Conservation (phyloP, 2,113 vertebrate genomes). For the Anoura caudifer region DNA sequence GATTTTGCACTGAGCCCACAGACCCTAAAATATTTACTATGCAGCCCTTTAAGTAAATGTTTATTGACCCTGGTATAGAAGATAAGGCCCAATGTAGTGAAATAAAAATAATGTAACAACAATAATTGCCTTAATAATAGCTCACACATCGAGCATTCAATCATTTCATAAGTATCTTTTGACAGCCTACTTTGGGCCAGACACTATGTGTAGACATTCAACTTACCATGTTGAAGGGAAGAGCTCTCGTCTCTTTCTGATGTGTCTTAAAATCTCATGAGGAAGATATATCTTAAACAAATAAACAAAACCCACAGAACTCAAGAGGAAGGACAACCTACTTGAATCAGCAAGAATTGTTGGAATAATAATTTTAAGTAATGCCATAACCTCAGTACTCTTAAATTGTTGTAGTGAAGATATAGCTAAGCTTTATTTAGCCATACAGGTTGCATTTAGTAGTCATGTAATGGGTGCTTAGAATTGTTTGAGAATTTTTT, state of each 20-base stretch:
- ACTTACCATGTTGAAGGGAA: not conserved
- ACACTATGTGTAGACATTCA: not conserved
- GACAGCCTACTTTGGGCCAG: not conserved
- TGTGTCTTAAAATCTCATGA: not conserved
- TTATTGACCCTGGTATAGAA: not conserved
- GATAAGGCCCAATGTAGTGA: not conserved
- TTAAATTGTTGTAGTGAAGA: not conserved
- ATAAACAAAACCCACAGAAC: not conserved
- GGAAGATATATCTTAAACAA: too few relatives aligned
- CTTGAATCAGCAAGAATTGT: not conserved
- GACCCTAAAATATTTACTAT: not conserved
- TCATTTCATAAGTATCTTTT: not conserved
- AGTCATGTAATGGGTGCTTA: not conserved
- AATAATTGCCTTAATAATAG: not conserved
- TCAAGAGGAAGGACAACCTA: not conserved
- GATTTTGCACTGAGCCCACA: not conserved
- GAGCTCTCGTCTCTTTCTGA: not conserved
- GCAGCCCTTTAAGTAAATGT: not conserved
- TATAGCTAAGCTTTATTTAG: not conserved
- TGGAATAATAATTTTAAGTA: too few relatives aligned
- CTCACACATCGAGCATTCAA: not conserved
- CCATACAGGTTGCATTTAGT: not conserved
- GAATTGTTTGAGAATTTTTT: not conserved
- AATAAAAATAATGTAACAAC: not conserved
- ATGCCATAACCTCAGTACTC: not conserved